phyloP scores from a whole-genome alignment of 1,140 invertebrate species.

The Streblospio benedicti region DNA sequence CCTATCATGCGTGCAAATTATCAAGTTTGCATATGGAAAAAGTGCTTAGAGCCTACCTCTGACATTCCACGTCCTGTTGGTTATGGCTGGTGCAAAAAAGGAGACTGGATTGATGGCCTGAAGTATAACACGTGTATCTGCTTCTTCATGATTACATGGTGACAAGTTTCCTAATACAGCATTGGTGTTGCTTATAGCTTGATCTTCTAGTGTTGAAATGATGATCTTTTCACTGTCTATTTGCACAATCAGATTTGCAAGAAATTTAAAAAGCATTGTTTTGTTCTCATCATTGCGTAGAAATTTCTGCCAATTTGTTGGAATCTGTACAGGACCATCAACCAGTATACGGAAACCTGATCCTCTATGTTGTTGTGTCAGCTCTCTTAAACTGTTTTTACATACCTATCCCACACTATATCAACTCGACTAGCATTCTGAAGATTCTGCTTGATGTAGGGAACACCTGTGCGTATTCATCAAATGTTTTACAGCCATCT shows the following conservation, averaged over 20 bases:
- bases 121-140: too few species aligned
- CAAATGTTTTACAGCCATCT: conserved; percentile 14
- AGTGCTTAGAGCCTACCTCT: too few species aligned
- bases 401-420: conserved; percentile 20
- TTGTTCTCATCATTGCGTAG: background rate
- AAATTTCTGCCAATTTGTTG: conserved; percentile 5
- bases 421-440: conserved; percentile 35
- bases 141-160: too few species aligned
- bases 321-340: background rate
- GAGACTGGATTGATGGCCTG: too few species aligned
- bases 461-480: conserved; percentile 19
- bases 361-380: conserved; percentile 8
- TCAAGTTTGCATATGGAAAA: too few species aligned
- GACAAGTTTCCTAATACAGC: too few species aligned
- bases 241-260: background rate
- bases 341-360: conserved; percentile 15
- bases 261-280: background rate
- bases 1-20: too few species aligned
- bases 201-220: too few species aligned
- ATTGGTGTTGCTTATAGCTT: too few species aligned
- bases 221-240: too few species aligned
- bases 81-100: too few species aligned
- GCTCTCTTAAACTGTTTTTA: conserved; percentile 16
- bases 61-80: too few species aligned
- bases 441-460: conserved; percentile 10